Evolutionary conservation across 1,140 invertebrate species (phyloP), one percentile per base, ranked within the genome.

Genomic region (Drosophila tropicalis): DNA sequence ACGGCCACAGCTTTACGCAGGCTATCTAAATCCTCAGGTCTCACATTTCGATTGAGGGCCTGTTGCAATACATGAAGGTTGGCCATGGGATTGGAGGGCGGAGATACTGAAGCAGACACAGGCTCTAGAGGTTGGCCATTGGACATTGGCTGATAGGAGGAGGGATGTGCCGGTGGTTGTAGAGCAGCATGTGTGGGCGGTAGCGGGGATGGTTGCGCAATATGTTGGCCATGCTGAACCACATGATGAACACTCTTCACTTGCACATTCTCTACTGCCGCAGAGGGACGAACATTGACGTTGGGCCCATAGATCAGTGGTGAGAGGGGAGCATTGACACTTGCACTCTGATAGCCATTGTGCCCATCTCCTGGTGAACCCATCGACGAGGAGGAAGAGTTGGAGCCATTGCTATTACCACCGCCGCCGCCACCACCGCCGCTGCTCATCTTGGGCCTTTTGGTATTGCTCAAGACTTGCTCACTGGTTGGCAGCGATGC

Each of bases 401-500:
- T 73, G 41, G 67, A 68, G 29, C 66, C 72, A 12, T 25, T n/a
- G n/a, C n/a, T n/a, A n/a, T n/a, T n/a, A n/a, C 22, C 22, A 25
- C 22, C 22, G 22, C 22, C 25, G 36, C 1, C 57, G 63, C 0
- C 71, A 25, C 67, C 67, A 39, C 57, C 34, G 34, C 72, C 34
- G 44, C 66, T 70, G 77, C 83, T 94, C 3, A 97, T 90, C 89
- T 97, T 97, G 61, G 96, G 94, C 32, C 96, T 93, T 91, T 97
- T 97, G 0, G 95, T 96, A 0, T 97, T 94, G 90, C 95, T 96
- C 7, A 97, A 93, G 0, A 97, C 95, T 91, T 97, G 96, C 67
- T 98, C 97, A 76, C 94, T 96, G 19, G 96, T 94, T 1, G 97
- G 97, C 67, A 97, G 90, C 1, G 96, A 96, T 0, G 97, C 96